phyloP scores from a whole-genome alignment of 2,888 invertebrate species.

The Brassicogethes aeneus region DNA sequence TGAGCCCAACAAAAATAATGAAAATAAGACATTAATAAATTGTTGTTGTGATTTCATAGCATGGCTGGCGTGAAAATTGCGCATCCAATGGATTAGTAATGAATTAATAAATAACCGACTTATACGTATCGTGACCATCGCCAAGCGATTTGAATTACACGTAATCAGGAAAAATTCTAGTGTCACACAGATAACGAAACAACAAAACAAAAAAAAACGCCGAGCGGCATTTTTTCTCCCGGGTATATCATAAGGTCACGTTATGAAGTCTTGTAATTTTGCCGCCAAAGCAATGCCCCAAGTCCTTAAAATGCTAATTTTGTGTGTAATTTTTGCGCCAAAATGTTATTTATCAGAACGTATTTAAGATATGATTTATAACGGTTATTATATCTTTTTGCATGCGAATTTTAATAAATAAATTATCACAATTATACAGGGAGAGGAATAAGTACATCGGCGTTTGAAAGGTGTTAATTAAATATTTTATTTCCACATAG shows the following conservation, averaged over 20 bases:
- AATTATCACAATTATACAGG: no score
- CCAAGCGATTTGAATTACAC: no score
- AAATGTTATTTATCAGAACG: not conserved
- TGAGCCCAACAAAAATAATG: no score
- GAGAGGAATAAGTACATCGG: no score
- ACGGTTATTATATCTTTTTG: not conserved
- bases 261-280: conserved; percentile 3
- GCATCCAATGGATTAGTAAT: no score
- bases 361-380: not conserved
- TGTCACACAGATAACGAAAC: conserved; percentile 23
- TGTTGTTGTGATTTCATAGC: no score
- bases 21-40: no score
- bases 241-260: not conserved
- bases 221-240: not conserved
- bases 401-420: not conserved
- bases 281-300: conserved; percentile 30
- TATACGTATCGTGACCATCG: no score
- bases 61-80: no score
- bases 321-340: no score
- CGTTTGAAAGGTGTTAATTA: not conserved
- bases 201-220: no score
- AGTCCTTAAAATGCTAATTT: conserved; percentile 32
- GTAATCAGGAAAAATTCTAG: conserved; percentile 29
- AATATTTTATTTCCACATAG: conserved; percentile 10
- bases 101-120: no score